Evolutionary conservation across 2,888 invertebrate species (phyloP).

Genomic region (Pristionchus fissidentatus): DNA sequence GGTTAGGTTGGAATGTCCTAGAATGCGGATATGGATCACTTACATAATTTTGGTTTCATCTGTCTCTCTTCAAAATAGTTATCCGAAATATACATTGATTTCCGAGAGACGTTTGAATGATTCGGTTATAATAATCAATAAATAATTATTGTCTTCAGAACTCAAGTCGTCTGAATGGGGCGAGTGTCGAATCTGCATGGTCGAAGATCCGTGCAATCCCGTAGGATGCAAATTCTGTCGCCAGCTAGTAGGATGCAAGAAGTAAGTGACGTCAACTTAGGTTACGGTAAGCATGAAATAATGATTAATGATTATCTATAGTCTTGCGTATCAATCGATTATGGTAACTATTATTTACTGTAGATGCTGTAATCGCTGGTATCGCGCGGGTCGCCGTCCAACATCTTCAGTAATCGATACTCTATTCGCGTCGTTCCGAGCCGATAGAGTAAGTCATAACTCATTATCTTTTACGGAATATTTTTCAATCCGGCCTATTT

Average conservation of each 20-base stretch:
- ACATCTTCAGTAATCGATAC: not conserved
- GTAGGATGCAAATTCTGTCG: constrained; percentile 36
- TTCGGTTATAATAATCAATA: too few relatives aligned
- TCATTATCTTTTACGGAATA: too few relatives aligned
- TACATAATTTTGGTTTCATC: not conserved
- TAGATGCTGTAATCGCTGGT: constrained; percentile 33
- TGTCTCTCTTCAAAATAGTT: not conserved
- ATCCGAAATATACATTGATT: not conserved
- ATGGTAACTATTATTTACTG: not conserved
- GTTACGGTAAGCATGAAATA: too few relatives aligned
- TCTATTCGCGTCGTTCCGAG: not conserved
- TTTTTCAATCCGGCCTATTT: too few relatives aligned
- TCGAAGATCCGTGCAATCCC: constrained; percentile 18
- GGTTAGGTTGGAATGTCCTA: not conserved
- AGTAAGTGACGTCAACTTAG: constrained; percentile 17
- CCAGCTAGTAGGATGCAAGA: constrained; percentile 29
- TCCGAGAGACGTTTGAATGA: too few relatives aligned
- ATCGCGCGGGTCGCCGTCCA: constrained; percentile 34
- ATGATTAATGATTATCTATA: too few relatives aligned
- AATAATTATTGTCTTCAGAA: too few relatives aligned
- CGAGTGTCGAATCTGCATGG: constrained; percentile 41
- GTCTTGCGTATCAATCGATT: not conserved
- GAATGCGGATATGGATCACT: not conserved
- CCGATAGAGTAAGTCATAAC: not conserved
- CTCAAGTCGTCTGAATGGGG: constrained; percentile 38